phyloP scores from a whole-genome alignment of 1,140 invertebrate species.

The Diorhabda elongata region DNA sequence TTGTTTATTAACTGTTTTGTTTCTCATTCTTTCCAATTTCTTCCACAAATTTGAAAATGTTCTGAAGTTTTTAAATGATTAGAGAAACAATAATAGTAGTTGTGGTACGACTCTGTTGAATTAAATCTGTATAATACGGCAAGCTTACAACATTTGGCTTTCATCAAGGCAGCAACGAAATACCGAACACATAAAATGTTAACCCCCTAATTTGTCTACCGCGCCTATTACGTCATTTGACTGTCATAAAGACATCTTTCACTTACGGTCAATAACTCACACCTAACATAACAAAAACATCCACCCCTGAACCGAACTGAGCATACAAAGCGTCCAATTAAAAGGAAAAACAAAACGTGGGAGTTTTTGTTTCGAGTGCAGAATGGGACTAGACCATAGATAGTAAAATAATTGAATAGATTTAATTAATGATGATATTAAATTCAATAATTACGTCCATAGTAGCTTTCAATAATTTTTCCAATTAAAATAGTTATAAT shows the following conservation, averaged over 20 bases:
- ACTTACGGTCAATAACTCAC: slow-evolving; percentile 16
- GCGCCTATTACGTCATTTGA: slow-evolving; percentile 17
- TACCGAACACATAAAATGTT: slow-evolving; percentile 6
- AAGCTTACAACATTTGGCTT: slow-evolving; percentile 11
- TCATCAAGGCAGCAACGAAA: slow-evolving; percentile 7
- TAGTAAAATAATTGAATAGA: background rate
- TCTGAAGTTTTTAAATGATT: too few species aligned
- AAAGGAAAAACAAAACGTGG: slow-evolving; percentile 17
- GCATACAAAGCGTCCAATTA: slow-evolving; percentile 15
- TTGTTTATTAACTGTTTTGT: too few species aligned
- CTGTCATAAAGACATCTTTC: slow-evolving; percentile 19
- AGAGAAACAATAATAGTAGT: too few species aligned
- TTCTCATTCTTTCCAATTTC: too few species aligned
- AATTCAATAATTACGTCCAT: too few species aligned
- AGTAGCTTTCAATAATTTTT: too few species aligned
- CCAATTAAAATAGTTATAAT: too few species aligned
- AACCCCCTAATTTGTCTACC: slow-evolving; percentile 13
- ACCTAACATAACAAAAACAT: slow-evolving; percentile 18
- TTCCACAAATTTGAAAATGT: too few species aligned
- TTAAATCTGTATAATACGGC: too few species aligned
- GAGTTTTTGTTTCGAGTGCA: background rate
- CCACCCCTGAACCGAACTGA: background rate
- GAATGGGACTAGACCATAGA: background rate
- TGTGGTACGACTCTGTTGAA: too few species aligned
- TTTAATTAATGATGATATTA: too few species aligned